A percentile compares a stretch with the other conserved stretches of the same genome.
These are phyloP conservation scores for Chrysocyon brachyurus DNA, from an alignment of 2,797 vertebrate species.

Conservation along the genomic window DNA sequence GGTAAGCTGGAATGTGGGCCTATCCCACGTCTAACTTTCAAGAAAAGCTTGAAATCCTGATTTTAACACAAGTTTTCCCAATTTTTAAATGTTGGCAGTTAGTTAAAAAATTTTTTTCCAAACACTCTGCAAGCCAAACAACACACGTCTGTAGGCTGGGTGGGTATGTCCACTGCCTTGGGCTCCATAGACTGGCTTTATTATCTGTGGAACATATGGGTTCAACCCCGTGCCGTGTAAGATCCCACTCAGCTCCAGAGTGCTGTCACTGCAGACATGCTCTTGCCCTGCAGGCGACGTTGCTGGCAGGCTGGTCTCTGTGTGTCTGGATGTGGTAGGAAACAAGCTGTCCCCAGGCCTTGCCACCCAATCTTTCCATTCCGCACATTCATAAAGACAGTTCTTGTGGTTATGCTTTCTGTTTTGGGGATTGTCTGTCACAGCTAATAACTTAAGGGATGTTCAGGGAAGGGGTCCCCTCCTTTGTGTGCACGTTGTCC, in stretches of 20 bases:
- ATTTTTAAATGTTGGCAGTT: neutral
- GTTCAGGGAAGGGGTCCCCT: neutral
- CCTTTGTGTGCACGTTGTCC: fast-evolving
- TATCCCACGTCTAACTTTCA: neutral
- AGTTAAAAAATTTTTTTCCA: neutral
- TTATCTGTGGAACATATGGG: neutral
- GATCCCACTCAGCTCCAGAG: neutral
- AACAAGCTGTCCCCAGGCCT: neutral
- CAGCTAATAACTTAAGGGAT: neutral
- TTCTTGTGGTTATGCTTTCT: neutral
- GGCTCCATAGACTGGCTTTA: neutral
- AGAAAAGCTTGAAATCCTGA: neutral
- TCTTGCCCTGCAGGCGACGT: neutral
- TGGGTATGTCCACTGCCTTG: neutral
- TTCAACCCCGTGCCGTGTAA: fast-evolving
- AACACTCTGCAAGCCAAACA: neutral
- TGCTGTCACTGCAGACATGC: neutral
- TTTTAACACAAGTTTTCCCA: neutral
- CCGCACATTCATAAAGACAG: neutral
- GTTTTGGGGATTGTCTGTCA: neutral
- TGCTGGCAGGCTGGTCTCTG: neutral
- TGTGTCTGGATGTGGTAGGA: neutral
- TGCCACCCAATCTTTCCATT: neutral
- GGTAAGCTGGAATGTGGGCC: neutral
- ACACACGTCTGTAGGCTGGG: neutral